A percentile compares a stretch with the other conserved stretches of the same genome.
Conservation (phyloP, 2,888 invertebrate species). For the Drosophila barbarae region DNA sequence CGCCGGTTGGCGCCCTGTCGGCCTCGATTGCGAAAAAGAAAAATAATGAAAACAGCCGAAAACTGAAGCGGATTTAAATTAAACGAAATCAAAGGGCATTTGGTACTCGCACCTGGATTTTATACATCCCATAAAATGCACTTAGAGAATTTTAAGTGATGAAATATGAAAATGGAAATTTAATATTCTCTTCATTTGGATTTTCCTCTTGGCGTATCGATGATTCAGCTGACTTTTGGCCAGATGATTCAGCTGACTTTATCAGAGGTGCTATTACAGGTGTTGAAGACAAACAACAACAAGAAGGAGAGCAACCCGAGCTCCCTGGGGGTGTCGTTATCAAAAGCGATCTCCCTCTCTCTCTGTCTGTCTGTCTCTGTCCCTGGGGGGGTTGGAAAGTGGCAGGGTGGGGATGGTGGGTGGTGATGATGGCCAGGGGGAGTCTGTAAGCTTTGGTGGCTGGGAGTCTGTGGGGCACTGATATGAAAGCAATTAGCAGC, state of each 20-base stretch:
- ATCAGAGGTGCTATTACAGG: conserved; percentile 52
- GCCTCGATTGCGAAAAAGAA: conserved; percentile 46
- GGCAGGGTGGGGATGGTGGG: neutral
- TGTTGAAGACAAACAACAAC: conserved; percentile 51
- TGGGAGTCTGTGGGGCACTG: conserved; percentile 45
- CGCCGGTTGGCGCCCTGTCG: conserved; percentile 31
- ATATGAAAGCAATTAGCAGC: conserved; percentile 71
- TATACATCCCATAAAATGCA: neutral
- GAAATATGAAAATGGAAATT: neutral
- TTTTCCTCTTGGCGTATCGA: conserved; percentile 45
- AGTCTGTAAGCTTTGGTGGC: conserved; percentile 6
- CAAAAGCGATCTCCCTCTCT: conserved; percentile 31
- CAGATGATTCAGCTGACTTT: conserved; percentile 33
- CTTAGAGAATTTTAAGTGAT: neutral
- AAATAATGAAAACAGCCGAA: conserved; percentile 18
- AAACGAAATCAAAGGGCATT: conserved; percentile 26
- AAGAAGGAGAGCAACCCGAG: conserved; percentile 4
- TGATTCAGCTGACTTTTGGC: conserved; percentile 28
- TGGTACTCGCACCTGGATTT: conserved; percentile 4
- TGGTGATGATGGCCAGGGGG: conserved; percentile 3
- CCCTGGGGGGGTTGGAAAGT: conserved; percentile 8
- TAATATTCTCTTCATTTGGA: neutral
- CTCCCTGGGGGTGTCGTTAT: conserved; percentile 49
- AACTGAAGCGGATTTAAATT: conserved; percentile 15
- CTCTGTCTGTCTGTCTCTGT: neutral